Evolutionary conservation across 2,888 invertebrate species (phyloP), one percentile per base, ranked within the genome.

Genomic region (Pseudoips prasinana): DNA sequence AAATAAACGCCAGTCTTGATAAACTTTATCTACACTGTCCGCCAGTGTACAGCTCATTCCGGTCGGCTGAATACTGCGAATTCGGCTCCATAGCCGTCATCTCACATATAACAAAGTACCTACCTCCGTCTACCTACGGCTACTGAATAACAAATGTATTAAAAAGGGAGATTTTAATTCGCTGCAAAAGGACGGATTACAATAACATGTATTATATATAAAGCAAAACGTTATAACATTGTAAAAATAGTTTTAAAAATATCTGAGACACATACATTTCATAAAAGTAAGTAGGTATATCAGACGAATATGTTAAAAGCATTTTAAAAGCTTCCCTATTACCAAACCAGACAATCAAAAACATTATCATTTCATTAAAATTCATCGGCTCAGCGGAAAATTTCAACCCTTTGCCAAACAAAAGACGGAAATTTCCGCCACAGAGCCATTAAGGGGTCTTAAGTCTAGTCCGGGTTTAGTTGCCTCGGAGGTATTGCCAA

Each of bases 381-480:
- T 62, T 64, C 64, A 57, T 59, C 40, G 27, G 14, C 32, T 10
- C 20, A 17, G 25, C 22, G 25, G 35, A 41, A 42, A 42, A 39
- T 32, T 39, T 51, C 58, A 79, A 82, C 82, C 81, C 82, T 78
- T 80, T 68, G 33, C 33, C 31, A 44, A 54, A 62, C 44, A 51
- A 56, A 62, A 58, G 54, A 60, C 48, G 59, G 62, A 73, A 74
- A 70, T 73, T 73, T 73, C 71, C 64, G 72, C 77, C 78, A 64
- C 78, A 77, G 75, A 69, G 66, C 74, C 72, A 81, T 86, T 83
- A 86, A 84, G 67, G 77, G 83, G 83, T 79, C 82, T 87, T 85
- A 86, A 73, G 82, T 66, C 76, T 76, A 72, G 74, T 70, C 69
- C 74, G 61, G 65, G 66, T 67, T 73, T 75, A 77, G 75, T 78